Conservation (phyloP, 2,888 invertebrate species). For the Eurois occulta region DNA sequence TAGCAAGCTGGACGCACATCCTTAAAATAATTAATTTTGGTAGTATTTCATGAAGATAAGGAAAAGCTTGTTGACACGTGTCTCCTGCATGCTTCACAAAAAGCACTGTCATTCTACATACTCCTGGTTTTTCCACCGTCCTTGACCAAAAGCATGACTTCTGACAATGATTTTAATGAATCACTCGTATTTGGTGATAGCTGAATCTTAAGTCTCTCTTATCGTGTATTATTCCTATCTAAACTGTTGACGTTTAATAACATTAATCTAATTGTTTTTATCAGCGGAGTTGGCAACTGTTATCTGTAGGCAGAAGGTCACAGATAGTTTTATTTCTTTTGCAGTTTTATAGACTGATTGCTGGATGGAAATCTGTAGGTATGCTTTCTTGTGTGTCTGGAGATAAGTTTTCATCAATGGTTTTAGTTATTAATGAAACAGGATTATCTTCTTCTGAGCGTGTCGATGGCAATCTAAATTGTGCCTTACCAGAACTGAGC, state of each 20-base stretch:
- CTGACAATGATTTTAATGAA: conserved; percentile 17
- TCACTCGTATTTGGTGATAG: conserved; percentile 1
- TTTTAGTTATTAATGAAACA: conserved; percentile 6
- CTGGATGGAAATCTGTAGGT: conserved; percentile 1
- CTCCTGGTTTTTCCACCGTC: conserved; percentile 6
- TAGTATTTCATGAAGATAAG: background rate
- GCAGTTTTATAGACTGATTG: conserved; percentile 6
- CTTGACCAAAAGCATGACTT: conserved; percentile 2
- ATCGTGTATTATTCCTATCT: conserved; percentile 30
- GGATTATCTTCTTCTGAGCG: background rate
- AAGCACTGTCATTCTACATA: background rate
- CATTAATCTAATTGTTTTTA: conserved; percentile 32
- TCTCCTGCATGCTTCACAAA: background rate
- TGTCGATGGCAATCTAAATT: background rate
- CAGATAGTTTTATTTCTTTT: conserved; percentile 18
- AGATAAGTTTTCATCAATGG: conserved; percentile 7
- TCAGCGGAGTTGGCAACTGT: conserved; percentile 37
- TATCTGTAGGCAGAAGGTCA: conserved; percentile 11
- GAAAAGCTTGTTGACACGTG: background rate
- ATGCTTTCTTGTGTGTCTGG: background rate
- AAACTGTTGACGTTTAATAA: conserved; percentile 18
- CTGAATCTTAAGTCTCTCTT: conserved; percentile 10
- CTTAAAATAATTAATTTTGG: background rate
- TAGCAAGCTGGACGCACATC: background rate
- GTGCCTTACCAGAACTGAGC: background rate